These are phyloP conservation scores for Atherix ibis DNA, from an alignment of 2,888 invertebrate species.

Conservation along the genomic window DNA sequence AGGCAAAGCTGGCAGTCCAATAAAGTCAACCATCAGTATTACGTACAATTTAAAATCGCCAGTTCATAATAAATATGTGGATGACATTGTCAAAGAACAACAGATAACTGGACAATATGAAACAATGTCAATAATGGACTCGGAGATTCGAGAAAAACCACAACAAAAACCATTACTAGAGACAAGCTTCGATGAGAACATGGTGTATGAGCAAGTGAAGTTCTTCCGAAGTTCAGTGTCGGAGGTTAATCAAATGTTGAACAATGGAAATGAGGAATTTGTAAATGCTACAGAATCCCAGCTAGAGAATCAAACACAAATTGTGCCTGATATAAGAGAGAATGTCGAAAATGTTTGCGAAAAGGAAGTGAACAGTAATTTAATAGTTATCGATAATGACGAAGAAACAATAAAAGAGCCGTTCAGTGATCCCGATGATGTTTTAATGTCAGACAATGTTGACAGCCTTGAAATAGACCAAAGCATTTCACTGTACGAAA, in stretches of 20 bases:
- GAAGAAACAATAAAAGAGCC: constrained; percentile 8
- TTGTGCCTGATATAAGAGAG: constrained; percentile 9
- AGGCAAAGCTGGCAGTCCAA: constrained; percentile 37
- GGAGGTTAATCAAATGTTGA: constrained; percentile 50
- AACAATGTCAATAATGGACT: constrained; percentile 16
- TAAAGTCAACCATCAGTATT: constrained; percentile 56
- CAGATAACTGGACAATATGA: constrained; percentile 19
- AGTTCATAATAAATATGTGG: constrained; percentile 23
- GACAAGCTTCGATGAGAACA: constrained; percentile 39
- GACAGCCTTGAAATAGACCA: constrained; percentile 19
- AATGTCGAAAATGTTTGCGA: constrained; percentile 13
- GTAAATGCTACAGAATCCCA: constrained; percentile 1
- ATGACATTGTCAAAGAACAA: constrained; percentile 34
- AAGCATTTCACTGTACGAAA: constrained; percentile 28
- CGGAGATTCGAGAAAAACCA: constrained; percentile 1
- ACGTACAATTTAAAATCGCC: constrained; percentile 48
- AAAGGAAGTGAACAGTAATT: constrained; percentile 14
- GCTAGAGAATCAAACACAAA: constrained; percentile 5
- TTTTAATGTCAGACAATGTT: constrained; percentile 16
- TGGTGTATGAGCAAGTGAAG: constrained; percentile 60
- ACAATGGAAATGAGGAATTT: constrained; percentile 16
- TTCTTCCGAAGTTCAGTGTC: constrained; percentile 56
- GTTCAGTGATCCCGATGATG: constrained; percentile 17
- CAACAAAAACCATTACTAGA: constrained; percentile 33
- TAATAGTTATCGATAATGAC: constrained; percentile 13